Conservation (phyloP, 1,140 invertebrate genomes). For the Geopemphigus sp. region DNA sequence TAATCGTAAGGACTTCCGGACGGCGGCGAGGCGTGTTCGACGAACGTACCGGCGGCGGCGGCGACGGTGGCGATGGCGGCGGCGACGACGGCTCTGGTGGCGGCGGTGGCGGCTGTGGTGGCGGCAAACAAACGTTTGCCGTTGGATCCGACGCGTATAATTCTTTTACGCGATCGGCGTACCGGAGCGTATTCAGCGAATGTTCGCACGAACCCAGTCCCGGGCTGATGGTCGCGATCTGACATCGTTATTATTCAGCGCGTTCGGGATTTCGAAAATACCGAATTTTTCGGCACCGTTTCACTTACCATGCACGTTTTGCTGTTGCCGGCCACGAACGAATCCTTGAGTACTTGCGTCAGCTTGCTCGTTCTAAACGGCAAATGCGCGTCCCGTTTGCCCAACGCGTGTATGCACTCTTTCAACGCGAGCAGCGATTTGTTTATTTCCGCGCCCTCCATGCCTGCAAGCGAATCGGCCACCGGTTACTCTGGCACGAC, state of each 20-base stretch:
- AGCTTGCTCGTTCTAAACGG: constrained; percentile 97
- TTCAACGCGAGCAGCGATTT: constrained; percentile 95
- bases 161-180: constrained; percentile 93
- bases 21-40: constrained; percentile 36
- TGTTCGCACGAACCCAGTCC: constrained; percentile 94
- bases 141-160: constrained; percentile 74
- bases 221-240: constrained; percentile 97
- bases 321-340: constrained; percentile 98
- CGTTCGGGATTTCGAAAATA: no score
- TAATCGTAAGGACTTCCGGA: constrained; percentile 55
- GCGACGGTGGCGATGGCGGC: constrained; percentile 53
- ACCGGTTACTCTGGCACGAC: no score
- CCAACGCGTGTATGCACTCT: constrained; percentile 97
- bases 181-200: constrained; percentile 94
- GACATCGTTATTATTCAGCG: constrained; percentile 50
- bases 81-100: no score
- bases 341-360: constrained; percentile 95
- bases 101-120: no score
- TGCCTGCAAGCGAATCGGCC: constrained; percentile 66
- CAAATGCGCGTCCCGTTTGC: constrained; percentile 88
- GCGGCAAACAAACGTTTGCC: no score
- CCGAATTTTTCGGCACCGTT: not conserved
- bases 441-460: constrained; percentile 99
- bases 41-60: constrained; percentile 48
- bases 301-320: constrained; percentile 87